Evolutionary conservation across 2,888 invertebrate genomes (phyloP).

Genomic region (Rhabditophanes sp.): DNA sequence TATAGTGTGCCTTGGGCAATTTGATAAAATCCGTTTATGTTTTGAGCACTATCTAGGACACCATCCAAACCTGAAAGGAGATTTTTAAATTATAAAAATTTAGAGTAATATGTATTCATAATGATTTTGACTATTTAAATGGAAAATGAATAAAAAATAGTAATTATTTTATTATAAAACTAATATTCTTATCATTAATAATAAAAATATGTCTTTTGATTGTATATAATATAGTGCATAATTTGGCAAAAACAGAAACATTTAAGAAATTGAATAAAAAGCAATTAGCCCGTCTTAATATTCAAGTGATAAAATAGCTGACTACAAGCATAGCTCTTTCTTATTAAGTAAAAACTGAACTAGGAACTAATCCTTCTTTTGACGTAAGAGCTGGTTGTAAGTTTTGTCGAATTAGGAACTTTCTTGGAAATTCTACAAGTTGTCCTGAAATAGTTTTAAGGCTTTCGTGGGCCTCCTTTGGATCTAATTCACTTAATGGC

Average conservation of each 20-base stretch:
- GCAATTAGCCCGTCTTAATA: too few relatives aligned
- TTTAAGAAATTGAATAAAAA: too few relatives aligned
- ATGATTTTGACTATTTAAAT: too few relatives aligned
- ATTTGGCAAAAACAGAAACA: too few relatives aligned
- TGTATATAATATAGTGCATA: too few relatives aligned
- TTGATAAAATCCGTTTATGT: conserved; percentile 38
- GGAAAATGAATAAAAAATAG: too few relatives aligned
- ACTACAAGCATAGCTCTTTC: too few relatives aligned
- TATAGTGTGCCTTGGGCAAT: conserved; percentile 31
- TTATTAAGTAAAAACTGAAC: conserved; percentile 64
- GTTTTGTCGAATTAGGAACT: conserved; percentile 71
- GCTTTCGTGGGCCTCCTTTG: conserved; percentile 43
- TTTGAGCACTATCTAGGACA: conserved; percentile 32
- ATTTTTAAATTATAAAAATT: conserved; percentile 12
- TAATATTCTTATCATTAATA: too few relatives aligned
- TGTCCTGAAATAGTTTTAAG: conserved; percentile 19
- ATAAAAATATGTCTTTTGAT: too few relatives aligned
- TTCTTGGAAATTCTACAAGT: conserved; percentile 65
- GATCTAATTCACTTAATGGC: conserved; percentile 60
- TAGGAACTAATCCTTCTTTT: conserved; percentile 81
- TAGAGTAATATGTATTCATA: too few relatives aligned
- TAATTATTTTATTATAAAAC: too few relatives aligned
- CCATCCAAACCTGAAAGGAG: conserved; percentile 36
- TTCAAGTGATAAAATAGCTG: not conserved
- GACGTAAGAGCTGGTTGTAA: conserved; percentile 66